Conservation (phyloP, 2,888 invertebrate species). For the Allygus modestus region DNA sequence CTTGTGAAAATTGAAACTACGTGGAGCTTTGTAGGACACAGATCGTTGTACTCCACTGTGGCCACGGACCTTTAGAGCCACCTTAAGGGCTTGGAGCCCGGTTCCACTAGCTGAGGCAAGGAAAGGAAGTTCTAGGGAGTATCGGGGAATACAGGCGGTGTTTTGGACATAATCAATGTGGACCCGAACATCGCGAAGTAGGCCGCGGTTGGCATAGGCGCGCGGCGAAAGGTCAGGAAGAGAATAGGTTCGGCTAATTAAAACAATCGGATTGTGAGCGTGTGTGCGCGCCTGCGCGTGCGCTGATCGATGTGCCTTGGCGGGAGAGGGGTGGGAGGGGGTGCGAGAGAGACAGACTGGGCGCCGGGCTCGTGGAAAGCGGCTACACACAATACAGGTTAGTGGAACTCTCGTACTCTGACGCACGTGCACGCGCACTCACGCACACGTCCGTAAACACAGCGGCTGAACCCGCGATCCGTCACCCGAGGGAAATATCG, state of each 20-base stretch:
- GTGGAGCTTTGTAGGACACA: no score
- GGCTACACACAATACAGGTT: neutral
- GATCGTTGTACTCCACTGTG: no score
- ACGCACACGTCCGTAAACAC: neutral
- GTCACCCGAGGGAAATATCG: no score
- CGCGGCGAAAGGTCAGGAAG: slow-evolving; percentile 16
- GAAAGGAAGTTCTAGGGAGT: no score
- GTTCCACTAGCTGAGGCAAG: no score
- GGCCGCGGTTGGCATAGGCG: slow-evolving; percentile 6
- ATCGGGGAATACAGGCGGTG: no score
- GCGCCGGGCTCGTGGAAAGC: slow-evolving; percentile 9
- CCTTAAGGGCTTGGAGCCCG: no score
- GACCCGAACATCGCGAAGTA: neutral
- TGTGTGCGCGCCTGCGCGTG: neutral
- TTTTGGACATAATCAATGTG: no score
- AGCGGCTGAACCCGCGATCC: no score
- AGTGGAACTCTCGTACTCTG: neutral
- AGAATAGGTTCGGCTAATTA: slow-evolving; percentile 21
- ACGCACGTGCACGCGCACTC: neutral
- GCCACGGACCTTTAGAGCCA: no score
- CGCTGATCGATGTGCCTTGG: neutral
- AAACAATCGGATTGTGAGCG: slow-evolving; percentile 24
- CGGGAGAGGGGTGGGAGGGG: neutral
- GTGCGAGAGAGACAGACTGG: neutral
- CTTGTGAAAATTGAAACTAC: no score